A percentile compares a stretch with the other conserved stretches of the same genome.
Conservation (phyloP, 2,888 invertebrate genomes). For the Eupithecia pulchellata region DNA sequence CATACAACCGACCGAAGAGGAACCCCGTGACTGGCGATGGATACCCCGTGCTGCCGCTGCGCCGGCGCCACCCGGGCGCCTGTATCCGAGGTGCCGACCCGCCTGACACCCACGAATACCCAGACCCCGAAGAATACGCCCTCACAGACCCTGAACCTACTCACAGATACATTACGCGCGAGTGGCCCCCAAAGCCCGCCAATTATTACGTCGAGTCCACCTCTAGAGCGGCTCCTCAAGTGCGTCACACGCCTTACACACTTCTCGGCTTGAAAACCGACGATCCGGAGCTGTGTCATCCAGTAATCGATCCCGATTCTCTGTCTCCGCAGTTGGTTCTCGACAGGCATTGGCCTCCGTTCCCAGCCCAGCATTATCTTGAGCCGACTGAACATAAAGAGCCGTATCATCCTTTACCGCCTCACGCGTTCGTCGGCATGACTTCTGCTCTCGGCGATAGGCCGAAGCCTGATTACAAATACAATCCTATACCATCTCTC, state of each 20-base stretch:
- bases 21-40: slow-evolving; percentile 88
- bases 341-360: slow-evolving; percentile 78
- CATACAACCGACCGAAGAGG: slow-evolving; percentile 84
- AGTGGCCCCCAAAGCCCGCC: slow-evolving; percentile 77
- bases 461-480: slow-evolving; percentile 74
- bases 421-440: slow-evolving; percentile 77
- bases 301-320: slow-evolving; percentile 71
- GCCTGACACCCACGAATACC: slow-evolving; percentile 55
- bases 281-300: slow-evolving; percentile 65
- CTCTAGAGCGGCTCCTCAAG: slow-evolving; percentile 59
- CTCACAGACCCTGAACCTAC: slow-evolving; percentile 72
- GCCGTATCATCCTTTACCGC: slow-evolving; percentile 71
- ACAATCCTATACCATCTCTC: slow-evolving; percentile 72
- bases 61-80: slow-evolving; percentile 79
- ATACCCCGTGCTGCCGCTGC: slow-evolving; percentile 81
- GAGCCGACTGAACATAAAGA: slow-evolving; percentile 70
- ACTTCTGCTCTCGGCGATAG: slow-evolving; percentile 75
- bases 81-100: slow-evolving; percentile 82
- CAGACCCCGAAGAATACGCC: slow-evolving; percentile 59
- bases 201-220: slow-evolving; percentile 77
- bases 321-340: slow-evolving; percentile 71
- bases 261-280: slow-evolving; percentile 76
- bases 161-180: slow-evolving; percentile 72
- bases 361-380: slow-evolving; percentile 78
- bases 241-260: slow-evolving; percentile 71